Conservation (phyloP, 2,113 vertebrate genomes). For the Phylloscopus whistleri region DNA sequence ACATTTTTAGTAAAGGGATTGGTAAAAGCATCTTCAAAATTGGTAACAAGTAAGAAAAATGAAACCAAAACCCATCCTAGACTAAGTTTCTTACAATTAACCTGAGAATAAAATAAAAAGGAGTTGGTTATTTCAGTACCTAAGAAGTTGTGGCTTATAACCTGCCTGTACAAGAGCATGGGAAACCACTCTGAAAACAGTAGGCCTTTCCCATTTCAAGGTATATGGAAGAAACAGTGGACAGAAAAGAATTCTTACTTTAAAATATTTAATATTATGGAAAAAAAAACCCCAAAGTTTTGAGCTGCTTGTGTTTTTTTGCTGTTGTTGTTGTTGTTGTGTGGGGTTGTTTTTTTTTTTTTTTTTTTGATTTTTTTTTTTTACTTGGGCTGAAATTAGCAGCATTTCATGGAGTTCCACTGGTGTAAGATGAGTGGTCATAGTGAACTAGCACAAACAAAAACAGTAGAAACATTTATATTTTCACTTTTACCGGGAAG, state of each 20-base stretch:
- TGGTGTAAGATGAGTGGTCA: background rate
- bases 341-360: background rate
- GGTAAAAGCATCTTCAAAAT: background rate
- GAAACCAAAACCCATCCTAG: background rate
- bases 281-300: too few relatives aligned
- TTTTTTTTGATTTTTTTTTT: background rate
- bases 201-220: background rate
- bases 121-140: background rate
- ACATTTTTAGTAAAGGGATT: background rate
- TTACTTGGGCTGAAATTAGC: background rate
- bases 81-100: background rate
- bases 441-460: background rate
- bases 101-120: accelerated
- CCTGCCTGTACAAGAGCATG: background rate
- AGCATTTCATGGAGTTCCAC: background rate
- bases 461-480: background rate
- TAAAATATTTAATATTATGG: accelerated
- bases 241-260: background rate
- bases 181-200: background rate
- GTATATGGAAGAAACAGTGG: background rate
- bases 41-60: background rate
- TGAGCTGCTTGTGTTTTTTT: background rate
- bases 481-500: background rate
- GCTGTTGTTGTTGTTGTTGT: background rate
- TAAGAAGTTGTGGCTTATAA: background rate